Evolutionary conservation across 2,797 vertebrate species (phyloP), one percentile per base, ranked within the genome.

Genomic region (Botia almorhae): DNA sequence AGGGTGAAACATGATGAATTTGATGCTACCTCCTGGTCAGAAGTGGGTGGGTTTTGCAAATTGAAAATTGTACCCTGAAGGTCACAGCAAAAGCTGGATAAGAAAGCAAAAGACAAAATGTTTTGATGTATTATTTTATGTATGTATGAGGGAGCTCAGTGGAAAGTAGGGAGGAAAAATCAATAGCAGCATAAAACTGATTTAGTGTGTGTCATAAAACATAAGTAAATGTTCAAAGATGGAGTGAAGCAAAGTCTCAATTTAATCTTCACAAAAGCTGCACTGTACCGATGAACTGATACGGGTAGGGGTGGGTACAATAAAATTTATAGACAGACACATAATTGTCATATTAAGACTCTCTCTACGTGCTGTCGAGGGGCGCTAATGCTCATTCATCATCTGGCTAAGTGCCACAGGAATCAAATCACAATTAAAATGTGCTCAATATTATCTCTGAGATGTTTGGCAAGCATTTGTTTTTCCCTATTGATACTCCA

Each of bases 361-460:
- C 94, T 95, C 93, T 95, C 92, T 93, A 92, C 92, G 91, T 88
- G 90, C 91, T 92, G 92, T 93, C 95, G 93, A 93, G 88, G 90
- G 95, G 94, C 94, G 93, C 93, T 92, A 94, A 92, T 91, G 85
- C 91, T 93, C 96, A 97, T 98, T 96, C 94, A 98, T 99, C 97
- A 98, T 96, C 93, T 91, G 94, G 92, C 95, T 96, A 99, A 98
- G 95, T 95, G 96, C 97, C 95, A 94, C 91, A 95, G 95, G 95
- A 98, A 97, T 96, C 93, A 97, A 98, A 98, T 97, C 97, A 97
- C 97, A 98, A 98, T 99, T 98, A 98, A 98, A 99, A 98, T 98
- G 95, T 96, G 96, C 95, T 99, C 97, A 96, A 96, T 98, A 97
- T 96, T 96, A 95, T 96, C 95, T 95, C 94, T 92, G 94, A 95